Evolutionary conservation across 2,888 invertebrate genomes (phyloP).

Genomic region (Mongoloraphidia duomilia): DNA sequence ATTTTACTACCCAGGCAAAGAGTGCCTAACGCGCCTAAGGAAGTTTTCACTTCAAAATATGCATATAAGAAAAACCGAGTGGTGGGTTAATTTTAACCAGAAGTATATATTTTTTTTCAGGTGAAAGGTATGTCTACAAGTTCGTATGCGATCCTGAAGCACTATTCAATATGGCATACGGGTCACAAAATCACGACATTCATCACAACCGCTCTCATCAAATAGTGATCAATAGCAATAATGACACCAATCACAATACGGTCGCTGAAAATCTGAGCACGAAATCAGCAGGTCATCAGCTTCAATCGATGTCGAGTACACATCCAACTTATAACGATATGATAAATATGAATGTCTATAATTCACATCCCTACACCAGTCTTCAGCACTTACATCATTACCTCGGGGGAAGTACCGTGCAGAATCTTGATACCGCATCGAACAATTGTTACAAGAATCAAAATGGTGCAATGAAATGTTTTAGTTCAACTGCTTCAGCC

Average conservation of each 20-base stretch:
- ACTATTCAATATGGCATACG: constrained; percentile 70
- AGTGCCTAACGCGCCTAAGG: too few species aligned
- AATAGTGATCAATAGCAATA: constrained; percentile 10
- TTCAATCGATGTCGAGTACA: constrained; percentile 19
- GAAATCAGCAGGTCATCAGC: constrained; percentile 18
- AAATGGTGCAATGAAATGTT: constrained; percentile 1
- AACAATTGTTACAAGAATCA: constrained; percentile 3
- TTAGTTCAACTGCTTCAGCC: background rate
- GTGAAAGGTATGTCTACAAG: constrained; percentile 91
- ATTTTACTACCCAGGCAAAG: too few species aligned
- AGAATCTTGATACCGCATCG: background rate
- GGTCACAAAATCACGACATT: constrained; percentile 12
- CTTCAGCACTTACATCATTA: constrained; percentile 7
- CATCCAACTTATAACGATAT: constrained; percentile 27
- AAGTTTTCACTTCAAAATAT: too few species aligned
- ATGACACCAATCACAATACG: constrained; percentile 17
- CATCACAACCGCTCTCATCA: constrained; percentile 10
- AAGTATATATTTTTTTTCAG: too few species aligned
- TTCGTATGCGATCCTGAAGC: constrained; percentile 93
- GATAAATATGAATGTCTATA: constrained; percentile 20
- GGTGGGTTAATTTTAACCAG: too few species aligned
- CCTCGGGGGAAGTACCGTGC: constrained; percentile 2
- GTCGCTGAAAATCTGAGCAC: constrained; percentile 25
- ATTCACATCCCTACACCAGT: constrained; percentile 5
- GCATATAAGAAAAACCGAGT: too few species aligned